phyloP scores from a whole-genome alignment of 2,113 vertebrate genomes.

The Psilopogon haemacephalus region DNA sequence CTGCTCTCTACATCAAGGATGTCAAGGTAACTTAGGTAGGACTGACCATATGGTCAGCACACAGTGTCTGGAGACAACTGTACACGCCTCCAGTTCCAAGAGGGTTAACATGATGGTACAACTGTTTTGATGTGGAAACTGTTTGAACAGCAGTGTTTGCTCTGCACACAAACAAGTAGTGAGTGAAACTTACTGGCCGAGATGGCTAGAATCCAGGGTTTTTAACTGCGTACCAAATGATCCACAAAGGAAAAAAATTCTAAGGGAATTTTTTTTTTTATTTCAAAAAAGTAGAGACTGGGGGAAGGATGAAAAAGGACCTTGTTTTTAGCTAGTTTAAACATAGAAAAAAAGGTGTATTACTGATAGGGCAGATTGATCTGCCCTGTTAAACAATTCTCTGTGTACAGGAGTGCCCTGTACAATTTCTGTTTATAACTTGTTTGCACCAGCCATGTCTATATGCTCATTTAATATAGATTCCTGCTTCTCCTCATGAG shows the following conservation, averaged over 20 bases:
- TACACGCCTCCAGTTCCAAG: neutral
- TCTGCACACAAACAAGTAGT: conserved; percentile 22
- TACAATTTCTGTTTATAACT: neutral
- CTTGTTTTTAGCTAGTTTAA: neutral
- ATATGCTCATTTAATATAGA: neutral
- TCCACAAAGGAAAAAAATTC: neutral
- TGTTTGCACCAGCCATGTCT: accelerated
- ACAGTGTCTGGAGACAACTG: neutral
- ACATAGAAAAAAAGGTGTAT: neutral
- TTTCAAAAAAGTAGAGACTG: no score
- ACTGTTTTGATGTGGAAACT: conserved; percentile 42
- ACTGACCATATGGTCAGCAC: neutral
- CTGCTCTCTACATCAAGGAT: neutral
- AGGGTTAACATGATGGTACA: neutral
- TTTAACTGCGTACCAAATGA: neutral
- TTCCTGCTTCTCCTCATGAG: neutral
- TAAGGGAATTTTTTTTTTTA: no score
- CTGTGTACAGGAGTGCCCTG: neutral
- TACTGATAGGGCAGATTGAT: neutral
- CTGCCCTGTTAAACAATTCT: neutral
- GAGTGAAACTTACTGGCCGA: conserved; percentile 19
- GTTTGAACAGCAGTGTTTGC: conserved; percentile 38
- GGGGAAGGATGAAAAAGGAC: neutral
- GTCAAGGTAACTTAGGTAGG: neutral
- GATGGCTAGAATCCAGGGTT: conserved; percentile 25